Base-by-base conservation (phyloP, 1,140 invertebrate species). In the Gyrodactylus salaris region DNA sequence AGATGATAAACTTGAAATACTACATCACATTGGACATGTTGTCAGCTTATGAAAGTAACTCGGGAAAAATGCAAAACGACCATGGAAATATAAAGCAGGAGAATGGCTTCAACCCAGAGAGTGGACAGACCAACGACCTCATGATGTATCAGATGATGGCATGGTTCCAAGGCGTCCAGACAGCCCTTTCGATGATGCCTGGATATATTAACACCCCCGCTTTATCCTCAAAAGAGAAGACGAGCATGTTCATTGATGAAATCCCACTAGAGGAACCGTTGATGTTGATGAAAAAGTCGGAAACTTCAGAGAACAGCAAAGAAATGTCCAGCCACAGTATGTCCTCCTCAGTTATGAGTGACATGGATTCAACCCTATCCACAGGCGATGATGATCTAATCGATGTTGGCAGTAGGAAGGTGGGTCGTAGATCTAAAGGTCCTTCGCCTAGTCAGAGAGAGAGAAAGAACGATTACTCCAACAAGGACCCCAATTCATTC, bases 401-500 rank as follows among this genome's bases (percentile, higher is more conserved):
- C n/a, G 7, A 7, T 16, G 34, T 16, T 54, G 7, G 7, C 7
- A 16, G 7, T 54, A 7, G 7, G 7, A 54, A 7, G 34, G n/a
- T 16, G n/a, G n/a, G n/a, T 54, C 34, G 34, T 16, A 54, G n/a
- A n/a, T 16, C 7, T 16, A 54, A 54, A 54, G 7, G 7, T 54
- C n/a, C n/a, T n/a, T 54, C 34, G n/a, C n/a, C n/a, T n/a, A 54
- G n/a, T 54, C 7, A 54, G n/a, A 7, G n/a, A 54, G 7, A 54
- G 34, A 16, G 7, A 54, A 16, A 7, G n/a, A 71, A 71, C 26
- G 26, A 25, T 24, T 85, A 89, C 75, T 91, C 91, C 78, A 91
- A 92, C 79, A 92, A 93, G 78, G 92, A 91, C 78, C 91, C 92
- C 89, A 92, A 89, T 0, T 82, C 88, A 25, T 89, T 91, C 77